Evolutionary conservation across 2,113 vertebrate genomes (phyloP), one percentile per base, ranked within the genome.

Genomic region (Ginglymostoma cirratum): DNA sequence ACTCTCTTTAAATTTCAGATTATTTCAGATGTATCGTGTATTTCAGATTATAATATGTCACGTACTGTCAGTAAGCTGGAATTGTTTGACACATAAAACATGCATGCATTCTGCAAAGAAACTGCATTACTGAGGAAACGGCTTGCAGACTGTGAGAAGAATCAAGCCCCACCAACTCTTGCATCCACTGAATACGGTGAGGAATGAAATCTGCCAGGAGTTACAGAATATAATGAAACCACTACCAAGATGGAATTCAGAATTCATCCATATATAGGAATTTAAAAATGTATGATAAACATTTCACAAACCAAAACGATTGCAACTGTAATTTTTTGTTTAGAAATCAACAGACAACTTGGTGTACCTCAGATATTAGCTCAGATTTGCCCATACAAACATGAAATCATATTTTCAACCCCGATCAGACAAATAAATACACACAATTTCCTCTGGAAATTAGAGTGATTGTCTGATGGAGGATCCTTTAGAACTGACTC

Each of bases 21-120:
- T 45, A 45, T 15, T 83, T 42, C 93, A 95, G 93, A 95, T 95
- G 7, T 21, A 17, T 6, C 8, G n/a, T 70, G 19, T 45, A 45
- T 15, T 83, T 42, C 93, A 95, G 93, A 95, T 95, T 48, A 0
- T 2, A 95, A 95, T 42, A 95, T 95, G 23, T 95, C 93, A 5
- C 65, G 5, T 0, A 30, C 23, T 6, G 67, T 97, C 87, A 96
- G 85, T 55, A 70, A 96, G 70, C 76, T 97, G 93, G 95, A 61
- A 70, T 95, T 96, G 1, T 95, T 96, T 80, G 67, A 96, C 19
- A 95, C 95, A 27, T 1, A 0, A 0, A 96, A 23, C 38, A 34
- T 96, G 2, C 2, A 0, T 0, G 34, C 52, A 78, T 21, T 96
- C 27, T 45, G 0, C 4, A 67, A 96, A 24, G 92, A 97, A 6